These are phyloP conservation scores for Terebella lapidaria DNA, from an alignment of 2,888 invertebrate genomes.

Conservation along the genomic window DNA sequence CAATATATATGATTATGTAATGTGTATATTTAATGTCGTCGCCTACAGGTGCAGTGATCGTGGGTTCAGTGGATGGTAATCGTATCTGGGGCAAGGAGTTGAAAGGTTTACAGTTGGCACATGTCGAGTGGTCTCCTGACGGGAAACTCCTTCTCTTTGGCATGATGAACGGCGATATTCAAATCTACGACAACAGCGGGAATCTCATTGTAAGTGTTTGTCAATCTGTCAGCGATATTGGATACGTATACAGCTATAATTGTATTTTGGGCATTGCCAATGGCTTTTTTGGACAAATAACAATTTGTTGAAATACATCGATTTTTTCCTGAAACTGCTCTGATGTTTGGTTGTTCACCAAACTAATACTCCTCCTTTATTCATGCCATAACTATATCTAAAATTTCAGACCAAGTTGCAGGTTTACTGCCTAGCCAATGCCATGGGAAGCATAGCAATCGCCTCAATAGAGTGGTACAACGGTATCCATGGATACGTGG, in stretches of 20 bases:
- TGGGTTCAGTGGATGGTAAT: constrained; percentile 95
- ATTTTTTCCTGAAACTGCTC: no score
- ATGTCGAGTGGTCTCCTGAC: constrained; percentile 96
- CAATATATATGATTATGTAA: background rate
- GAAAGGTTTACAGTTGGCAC: constrained; percentile 69
- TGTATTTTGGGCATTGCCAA: no score
- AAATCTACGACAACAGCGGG: constrained; percentile 90
- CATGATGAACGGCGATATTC: constrained; percentile 82
- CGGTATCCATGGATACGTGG: constrained; percentile 68
- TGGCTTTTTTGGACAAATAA: no score
- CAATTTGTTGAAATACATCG: no score
- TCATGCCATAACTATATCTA: no score
- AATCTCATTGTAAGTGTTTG: constrained; percentile 57
- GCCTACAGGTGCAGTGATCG: constrained; percentile 78
- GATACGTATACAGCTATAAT: no score
- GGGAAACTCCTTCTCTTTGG: constrained; percentile 85
- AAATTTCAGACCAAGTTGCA: constrained; percentile 68
- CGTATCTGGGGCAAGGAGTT: constrained; percentile 97
- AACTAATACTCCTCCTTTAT: no score
- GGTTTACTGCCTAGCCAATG: constrained; percentile 60
- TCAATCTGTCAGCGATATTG: no score
- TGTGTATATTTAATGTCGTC: background rate
- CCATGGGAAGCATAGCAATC: constrained; percentile 33
- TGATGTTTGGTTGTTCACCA: no score
- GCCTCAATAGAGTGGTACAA: constrained; percentile 61